These are phyloP conservation scores for Sceloporus undulatus DNA, from an alignment of 2,113 vertebrate genomes.

Conservation along the genomic window DNA sequence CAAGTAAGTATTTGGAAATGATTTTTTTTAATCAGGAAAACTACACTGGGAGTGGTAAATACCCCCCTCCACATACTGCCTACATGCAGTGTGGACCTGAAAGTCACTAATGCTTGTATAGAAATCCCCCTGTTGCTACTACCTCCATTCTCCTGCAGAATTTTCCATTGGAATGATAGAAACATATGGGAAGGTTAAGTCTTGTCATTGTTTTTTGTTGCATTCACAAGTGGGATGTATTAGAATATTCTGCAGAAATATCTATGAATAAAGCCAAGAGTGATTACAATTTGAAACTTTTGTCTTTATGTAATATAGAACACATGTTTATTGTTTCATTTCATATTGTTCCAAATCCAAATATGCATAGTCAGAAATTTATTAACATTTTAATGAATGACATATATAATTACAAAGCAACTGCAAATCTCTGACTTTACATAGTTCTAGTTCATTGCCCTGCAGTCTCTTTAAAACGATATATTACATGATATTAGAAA, in stretches of 20 bases:
- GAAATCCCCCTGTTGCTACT: no score
- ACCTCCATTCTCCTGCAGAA: no score
- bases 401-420: constrained; percentile 49
- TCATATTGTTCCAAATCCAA: constrained; percentile 25
- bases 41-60: no score
- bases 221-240: not conserved
- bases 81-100: no score
- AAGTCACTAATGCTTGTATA: no score
- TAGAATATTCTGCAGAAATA: not conserved
- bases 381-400: constrained; percentile 48
- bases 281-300: not conserved
- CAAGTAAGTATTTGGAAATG: no score
- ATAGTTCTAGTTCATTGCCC: constrained; percentile 56
- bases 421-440: constrained; percentile 59
- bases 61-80: no score
- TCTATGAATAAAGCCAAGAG: not conserved
- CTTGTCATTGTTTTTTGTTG: not conserved
- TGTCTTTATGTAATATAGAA: constrained; percentile 4
- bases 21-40: no score
- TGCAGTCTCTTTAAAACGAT: constrained; percentile 64
- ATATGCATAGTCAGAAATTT: constrained; percentile 27
- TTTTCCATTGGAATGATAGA: no score
- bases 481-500: constrained; percentile 70
- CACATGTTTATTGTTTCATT: constrained; percentile 6
- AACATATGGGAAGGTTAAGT: not conserved